Percentiles rank a stretch among this genome's conserved stretches.
phyloP scores from a whole-genome alignment of 2,888 invertebrate genomes.

The Adineta ricciae region DNA sequence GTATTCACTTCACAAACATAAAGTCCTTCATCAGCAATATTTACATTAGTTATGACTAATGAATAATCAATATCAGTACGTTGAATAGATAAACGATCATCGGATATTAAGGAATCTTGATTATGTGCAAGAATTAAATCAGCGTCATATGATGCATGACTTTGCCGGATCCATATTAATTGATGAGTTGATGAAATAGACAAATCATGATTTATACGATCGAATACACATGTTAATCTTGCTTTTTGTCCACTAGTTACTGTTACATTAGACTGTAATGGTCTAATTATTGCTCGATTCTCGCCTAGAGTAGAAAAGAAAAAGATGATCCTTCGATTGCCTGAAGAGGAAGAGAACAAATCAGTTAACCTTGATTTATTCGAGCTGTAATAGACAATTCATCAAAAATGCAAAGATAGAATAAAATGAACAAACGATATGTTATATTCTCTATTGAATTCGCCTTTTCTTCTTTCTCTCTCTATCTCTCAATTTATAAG shows the following conservation, averaged over 20 bases:
- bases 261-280: background rate
- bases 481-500: background rate
- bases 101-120: background rate
- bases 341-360: background rate
- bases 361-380: background rate
- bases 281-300: background rate
- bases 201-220: background rate
- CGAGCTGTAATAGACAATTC: background rate
- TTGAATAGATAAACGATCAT: conserved; percentile 4
- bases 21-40: background rate
- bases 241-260: background rate
- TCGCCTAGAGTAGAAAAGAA: background rate
- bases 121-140: background rate
- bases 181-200: background rate
- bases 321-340: background rate
- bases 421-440: background rate
- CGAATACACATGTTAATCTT: background rate
- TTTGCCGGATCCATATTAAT: conserved; percentile 3
- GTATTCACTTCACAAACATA: conserved; percentile 9
- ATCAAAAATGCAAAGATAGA: background rate
- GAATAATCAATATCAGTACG: background rate
- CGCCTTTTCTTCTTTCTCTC: background rate
- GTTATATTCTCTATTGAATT: background rate
- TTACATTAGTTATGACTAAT: background rate
- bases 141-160: background rate